Base-by-base conservation (phyloP, 2,888 invertebrate genomes). In the Leucoma salicis region DNA sequence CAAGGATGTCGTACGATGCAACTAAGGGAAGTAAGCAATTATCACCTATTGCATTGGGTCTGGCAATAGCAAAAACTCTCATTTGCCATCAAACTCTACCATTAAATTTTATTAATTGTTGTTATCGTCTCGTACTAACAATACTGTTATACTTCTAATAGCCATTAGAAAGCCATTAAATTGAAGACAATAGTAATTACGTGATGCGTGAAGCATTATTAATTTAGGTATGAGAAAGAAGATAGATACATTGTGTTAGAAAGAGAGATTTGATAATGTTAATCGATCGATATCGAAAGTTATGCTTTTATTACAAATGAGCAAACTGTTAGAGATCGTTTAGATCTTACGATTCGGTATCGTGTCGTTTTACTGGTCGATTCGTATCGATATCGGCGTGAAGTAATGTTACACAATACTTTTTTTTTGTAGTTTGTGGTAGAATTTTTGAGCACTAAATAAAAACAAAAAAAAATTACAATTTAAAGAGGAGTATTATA, bases 221-320 rank as follows among this genome's bases (percentile, higher is more conserved):
- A 38, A 37, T 35, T 56, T 44, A 39, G 28, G 56, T 64, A 49
- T 49, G 47, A 51, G 56, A 63, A 6, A 10, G 25, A 33, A n/a
- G 27, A 46, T 28, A 10, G 2, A 40, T 41, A 27, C 53, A 44
- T 50, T 52, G 41, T 53, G 58, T 32, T 51, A 49, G 68, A 75
- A 49, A 55, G 65, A 65, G 75, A 76, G 24, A 41, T 53, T 39
- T 25, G 34, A 56, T 33, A 39, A 59, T 37, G 51, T 49, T 66
- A 59, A 77, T 69, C 66, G 66, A 77, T 79, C 65, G 78, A 77
- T 74, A 80, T 78, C 68, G 82, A 83, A 82, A 82, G 82, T 77
- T 74, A 66, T 67, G n/a, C n/a, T n/a, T n/a, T n/a, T n/a, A 66
- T 72, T 65, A 55, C 63, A 67, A 66, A 71, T 70, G 73, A 75